Evolutionary conservation across 2,113 vertebrate genomes (phyloP).

Genomic region (Girardinichthys multiradiatus): DNA sequence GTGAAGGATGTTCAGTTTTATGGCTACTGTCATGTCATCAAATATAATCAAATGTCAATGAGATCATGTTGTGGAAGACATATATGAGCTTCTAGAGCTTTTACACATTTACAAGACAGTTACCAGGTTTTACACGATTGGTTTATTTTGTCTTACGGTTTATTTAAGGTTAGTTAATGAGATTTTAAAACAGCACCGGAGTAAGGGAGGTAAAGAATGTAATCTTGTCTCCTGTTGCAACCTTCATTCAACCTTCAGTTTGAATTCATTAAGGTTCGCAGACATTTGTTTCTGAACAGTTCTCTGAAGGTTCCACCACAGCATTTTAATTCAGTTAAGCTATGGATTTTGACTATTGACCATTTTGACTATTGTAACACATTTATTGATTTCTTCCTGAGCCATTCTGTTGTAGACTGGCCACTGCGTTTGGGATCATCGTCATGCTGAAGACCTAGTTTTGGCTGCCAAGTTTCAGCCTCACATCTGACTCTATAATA

Average conservation of each 20-base stretch:
- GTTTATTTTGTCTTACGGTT: neutral
- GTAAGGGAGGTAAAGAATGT: too few relatives aligned
- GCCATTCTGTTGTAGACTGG: too few relatives aligned
- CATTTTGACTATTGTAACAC: too few relatives aligned
- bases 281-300: too few relatives aligned
- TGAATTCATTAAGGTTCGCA: neutral
- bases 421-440: too few relatives aligned
- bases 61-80: neutral
- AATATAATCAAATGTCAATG: conserved; percentile 9
- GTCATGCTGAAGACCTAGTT: too few relatives aligned
- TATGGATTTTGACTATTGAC: too few relatives aligned
- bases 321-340: too few relatives aligned
- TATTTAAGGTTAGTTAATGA: neutral
- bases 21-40: neutral
- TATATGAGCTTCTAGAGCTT: neutral
- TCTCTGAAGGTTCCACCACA: too few relatives aligned
- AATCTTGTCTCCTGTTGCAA: neutral
- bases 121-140: neutral
- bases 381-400: too few relatives aligned
- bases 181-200: neutral
- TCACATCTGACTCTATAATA: too few relatives aligned
- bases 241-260: neutral
- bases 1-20: neutral
- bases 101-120: neutral
- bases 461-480: too few relatives aligned